These are phyloP conservation scores for Gallinago undulata DNA, from an alignment of 2,113 vertebrate genomes.

Conservation along the genomic window DNA sequence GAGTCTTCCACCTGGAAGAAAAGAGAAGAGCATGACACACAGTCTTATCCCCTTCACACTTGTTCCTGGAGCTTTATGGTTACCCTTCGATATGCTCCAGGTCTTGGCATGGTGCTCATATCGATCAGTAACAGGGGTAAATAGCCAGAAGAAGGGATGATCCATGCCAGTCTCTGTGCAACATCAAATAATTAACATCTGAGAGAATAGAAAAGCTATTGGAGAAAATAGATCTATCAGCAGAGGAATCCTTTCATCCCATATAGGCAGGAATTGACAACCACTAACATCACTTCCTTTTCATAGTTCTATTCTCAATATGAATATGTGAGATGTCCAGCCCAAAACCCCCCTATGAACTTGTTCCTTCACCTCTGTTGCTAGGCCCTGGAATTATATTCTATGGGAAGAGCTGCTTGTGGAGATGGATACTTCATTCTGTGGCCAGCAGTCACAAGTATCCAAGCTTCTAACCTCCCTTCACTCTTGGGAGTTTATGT, in stretches of 20 bases:
- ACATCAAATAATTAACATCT: not conserved
- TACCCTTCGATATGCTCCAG: not conserved
- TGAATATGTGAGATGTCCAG: not conserved
- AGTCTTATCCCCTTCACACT: not conserved
- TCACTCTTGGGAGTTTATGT: not conserved
- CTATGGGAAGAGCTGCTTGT: not conserved
- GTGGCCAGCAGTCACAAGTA: not conserved
- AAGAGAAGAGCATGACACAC: not conserved
- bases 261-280: not conserved
- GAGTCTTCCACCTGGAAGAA: not conserved
- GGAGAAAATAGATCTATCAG: not conserved
- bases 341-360: not conserved
- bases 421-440: not conserved
- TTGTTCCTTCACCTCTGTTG: not conserved
- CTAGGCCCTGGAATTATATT: not conserved
- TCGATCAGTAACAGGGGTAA: not conserved
- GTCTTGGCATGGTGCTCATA: not conserved
- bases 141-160: not conserved
- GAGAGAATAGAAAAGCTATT: not conserved
- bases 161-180: not conserved
- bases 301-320: not conserved
- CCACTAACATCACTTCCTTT: not conserved
- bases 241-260: not conserved
- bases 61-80: not conserved
- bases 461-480: not conserved